phyloP scores from a whole-genome alignment of 1,140 invertebrate genomes.

The Reticulitermes speratus region DNA sequence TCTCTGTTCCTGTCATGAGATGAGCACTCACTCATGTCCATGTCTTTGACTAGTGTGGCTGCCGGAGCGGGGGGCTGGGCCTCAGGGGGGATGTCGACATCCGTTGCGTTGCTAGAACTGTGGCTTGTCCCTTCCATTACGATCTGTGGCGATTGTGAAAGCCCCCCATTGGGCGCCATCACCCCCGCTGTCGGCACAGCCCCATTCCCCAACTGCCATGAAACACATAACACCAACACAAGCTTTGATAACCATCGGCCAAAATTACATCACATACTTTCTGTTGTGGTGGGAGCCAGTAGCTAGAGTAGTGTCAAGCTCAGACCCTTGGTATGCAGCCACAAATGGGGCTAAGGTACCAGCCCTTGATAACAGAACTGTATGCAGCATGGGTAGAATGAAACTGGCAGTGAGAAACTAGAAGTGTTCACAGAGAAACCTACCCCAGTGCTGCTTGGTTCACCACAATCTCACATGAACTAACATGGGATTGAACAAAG shows the following conservation, averaged over 20 bases:
- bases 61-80: conserved; percentile 53
- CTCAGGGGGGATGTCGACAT: conserved; percentile 52
- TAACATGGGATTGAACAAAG: no score
- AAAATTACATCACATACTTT: background rate
- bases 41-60: conserved; percentile 51
- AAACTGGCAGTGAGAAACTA: no score
- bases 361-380: no score
- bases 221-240: conserved; percentile 15
- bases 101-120: conserved; percentile 41
- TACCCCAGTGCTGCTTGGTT: no score
- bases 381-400: no score
- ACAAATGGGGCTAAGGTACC: no score
- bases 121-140: conserved; percentile 27
- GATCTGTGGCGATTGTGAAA: conserved; percentile 27
- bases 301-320: no score
- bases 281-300: no score
- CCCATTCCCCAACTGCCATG: conserved; percentile 26
- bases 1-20: conserved; percentile 22
- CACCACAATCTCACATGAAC: no score
- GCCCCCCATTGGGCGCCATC: conserved; percentile 17
- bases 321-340: no score
- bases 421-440: no score
- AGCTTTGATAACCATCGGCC: conserved; percentile 9
- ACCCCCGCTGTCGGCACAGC: conserved; percentile 25
- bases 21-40: conserved; percentile 32